These are phyloP conservation scores for Sminthurides aquaticus DNA, from an alignment of 2,888 invertebrate species.

Conservation along the genomic window DNA sequence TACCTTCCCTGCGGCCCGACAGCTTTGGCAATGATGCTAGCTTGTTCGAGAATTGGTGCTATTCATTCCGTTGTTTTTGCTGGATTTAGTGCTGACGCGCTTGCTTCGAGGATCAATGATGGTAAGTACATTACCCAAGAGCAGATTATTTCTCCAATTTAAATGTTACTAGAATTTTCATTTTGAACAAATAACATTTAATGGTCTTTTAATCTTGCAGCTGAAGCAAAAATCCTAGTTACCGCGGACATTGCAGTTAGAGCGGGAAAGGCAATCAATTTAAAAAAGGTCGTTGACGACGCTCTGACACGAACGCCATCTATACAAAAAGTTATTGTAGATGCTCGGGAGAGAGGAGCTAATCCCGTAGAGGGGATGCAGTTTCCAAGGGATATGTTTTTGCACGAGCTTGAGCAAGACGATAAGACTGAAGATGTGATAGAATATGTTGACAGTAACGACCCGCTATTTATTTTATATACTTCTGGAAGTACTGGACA, in stretches of 20 bases:
- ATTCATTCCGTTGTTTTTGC: slow-evolving; percentile 52
- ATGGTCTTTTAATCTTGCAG: slow-evolving; percentile 44
- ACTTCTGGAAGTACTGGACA: slow-evolving; percentile 53
- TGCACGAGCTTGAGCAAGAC: slow-evolving; percentile 48
- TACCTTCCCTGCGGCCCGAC: slow-evolving; percentile 50
- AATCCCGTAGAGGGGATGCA: slow-evolving; percentile 20
- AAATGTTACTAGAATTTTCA: not conserved
- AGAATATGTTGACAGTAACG: slow-evolving; percentile 49
- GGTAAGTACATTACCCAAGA: too few relatives aligned
- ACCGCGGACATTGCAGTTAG: slow-evolving; percentile 50
- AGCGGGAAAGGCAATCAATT: slow-evolving; percentile 48
- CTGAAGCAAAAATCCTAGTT: slow-evolving; percentile 48
- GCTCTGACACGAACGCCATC: slow-evolving; percentile 47
- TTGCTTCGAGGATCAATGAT: slow-evolving; percentile 49
- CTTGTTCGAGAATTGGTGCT: slow-evolving; percentile 51
- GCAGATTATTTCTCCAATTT: too few relatives aligned
- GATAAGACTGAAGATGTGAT: slow-evolving; percentile 45
- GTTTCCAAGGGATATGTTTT: slow-evolving; percentile 32
- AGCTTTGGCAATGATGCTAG: slow-evolving; percentile 50
- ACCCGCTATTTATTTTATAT: slow-evolving; percentile 51
- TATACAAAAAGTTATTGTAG: slow-evolving; percentile 49
- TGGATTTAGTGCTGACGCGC: slow-evolving; percentile 51
- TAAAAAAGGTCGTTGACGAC: slow-evolving; percentile 49
- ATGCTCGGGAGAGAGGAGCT: slow-evolving; percentile 44
- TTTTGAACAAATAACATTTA: not conserved